A percentile compares a stretch with the other conserved stretches of the same genome.
phyloP scores from a whole-genome alignment of 2,113 vertebrate genomes.

The Eretmochelys imbricata region DNA sequence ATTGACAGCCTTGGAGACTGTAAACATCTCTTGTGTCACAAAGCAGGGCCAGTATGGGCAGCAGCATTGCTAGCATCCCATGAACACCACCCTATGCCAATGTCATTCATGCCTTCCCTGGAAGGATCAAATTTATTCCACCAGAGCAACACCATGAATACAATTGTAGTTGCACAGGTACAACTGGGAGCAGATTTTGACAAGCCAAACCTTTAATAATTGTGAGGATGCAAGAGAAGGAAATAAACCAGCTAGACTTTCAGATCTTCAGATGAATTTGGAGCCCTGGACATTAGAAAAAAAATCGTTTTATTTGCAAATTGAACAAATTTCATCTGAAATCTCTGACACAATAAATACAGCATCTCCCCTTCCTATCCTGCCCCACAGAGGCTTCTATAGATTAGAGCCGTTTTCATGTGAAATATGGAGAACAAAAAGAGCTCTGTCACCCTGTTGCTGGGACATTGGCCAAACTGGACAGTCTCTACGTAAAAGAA shows the following conservation, averaged over 20 bases:
- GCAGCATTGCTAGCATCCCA: neutral
- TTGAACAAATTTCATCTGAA: neutral
- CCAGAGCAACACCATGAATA: neutral
- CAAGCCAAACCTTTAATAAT: neutral
- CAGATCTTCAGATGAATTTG: neutral
- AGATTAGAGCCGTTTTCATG: neutral
- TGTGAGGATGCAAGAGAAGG: neutral
- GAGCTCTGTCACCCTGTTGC: neutral
- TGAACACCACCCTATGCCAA: neutral
- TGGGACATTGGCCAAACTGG: too few relatives aligned
- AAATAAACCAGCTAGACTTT: neutral
- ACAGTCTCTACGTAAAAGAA: too few relatives aligned
- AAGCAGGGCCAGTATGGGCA: fast-evolving
- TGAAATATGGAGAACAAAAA: neutral
- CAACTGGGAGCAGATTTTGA: neutral
- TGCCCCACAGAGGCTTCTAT: neutral
- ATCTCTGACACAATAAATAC: neutral
- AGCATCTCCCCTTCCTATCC: neutral
- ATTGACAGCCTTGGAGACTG: neutral
- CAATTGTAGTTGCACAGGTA: neutral
- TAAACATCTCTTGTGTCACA: neutral
- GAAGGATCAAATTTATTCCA: neutral
- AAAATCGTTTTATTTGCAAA: neutral
- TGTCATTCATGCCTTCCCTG: neutral
- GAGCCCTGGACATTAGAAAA: neutral